A percentile compares a stretch with the other conserved stretches of the same genome.
Conservation (phyloP, 2,888 invertebrate genomes). For the Lasioglossum lativentre region DNA sequence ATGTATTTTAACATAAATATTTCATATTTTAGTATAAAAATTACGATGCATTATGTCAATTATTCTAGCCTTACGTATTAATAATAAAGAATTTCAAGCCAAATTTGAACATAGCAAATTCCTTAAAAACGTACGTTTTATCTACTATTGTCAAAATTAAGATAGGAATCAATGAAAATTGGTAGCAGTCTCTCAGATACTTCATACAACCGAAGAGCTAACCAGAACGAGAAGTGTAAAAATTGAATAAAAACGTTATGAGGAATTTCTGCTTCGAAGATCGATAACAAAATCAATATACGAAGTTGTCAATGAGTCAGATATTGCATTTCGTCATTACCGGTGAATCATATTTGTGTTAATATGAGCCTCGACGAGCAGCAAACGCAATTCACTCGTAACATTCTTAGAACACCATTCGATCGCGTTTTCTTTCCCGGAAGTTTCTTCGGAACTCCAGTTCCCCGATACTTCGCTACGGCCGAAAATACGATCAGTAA, state of each 20-base stretch:
- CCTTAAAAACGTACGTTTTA: neutral
- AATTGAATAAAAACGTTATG: neutral
- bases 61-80: neutral
- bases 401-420: neutral
- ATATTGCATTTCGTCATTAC: neutral
- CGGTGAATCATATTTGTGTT: neutral
- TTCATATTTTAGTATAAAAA: too few species aligned
- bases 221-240: neutral
- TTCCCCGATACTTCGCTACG: neutral
- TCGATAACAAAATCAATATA: neutral
- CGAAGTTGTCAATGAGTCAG: neutral
- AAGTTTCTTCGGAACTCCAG: neutral
- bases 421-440: neutral
- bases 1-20: too few species aligned
- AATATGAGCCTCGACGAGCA: neutral
- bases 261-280: neutral
- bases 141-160: neutral
- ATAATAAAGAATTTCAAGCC: neutral
- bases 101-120: neutral
- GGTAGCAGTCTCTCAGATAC: too few species aligned
- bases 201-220: too few species aligned
- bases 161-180: neutral
- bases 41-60: neutral
- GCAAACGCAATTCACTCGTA: neutral
- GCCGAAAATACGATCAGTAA: slow-evolving; percentile 6